A percentile compares a stretch with the other conserved stretches of the same genome.
Conservation (phyloP, 2,888 invertebrate species). For the Pycnomerus fuliginosus region DNA sequence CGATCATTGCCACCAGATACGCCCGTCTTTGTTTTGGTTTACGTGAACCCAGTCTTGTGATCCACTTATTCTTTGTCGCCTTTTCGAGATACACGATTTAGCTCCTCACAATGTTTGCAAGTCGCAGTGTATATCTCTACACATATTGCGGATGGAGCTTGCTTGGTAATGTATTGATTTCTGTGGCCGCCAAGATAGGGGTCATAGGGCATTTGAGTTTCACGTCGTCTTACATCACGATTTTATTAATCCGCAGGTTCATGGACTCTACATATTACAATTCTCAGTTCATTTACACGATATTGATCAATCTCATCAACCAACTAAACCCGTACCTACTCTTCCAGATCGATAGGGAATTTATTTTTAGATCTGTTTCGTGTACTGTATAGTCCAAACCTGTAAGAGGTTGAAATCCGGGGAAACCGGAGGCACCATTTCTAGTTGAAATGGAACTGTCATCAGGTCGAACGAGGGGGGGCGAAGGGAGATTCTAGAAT, state of each 20-base stretch:
- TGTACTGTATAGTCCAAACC: constrained; percentile 29
- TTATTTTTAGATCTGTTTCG: constrained; percentile 38
- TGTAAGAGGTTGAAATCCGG: constrained; percentile 25
- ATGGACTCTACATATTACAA: too few species aligned
- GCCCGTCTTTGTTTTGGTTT: constrained; percentile 5
- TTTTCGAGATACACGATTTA: constrained; percentile 31
- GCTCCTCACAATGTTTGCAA: constrained; percentile 36
- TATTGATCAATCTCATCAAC: too few species aligned
- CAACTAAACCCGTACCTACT: constrained; percentile 25
- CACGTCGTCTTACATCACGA: constrained; percentile 33
- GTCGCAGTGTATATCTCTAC: constrained; percentile 36
- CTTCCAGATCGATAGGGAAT: constrained; percentile 35
- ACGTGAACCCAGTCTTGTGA: constrained; percentile 14
- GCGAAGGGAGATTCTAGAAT: constrained; percentile 38
- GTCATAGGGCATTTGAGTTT: constrained; percentile 49
- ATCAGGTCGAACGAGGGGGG: constrained; percentile 27
- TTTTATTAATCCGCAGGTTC: too few species aligned
- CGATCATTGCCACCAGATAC: constrained; percentile 1
- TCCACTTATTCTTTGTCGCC: constrained; percentile 30
- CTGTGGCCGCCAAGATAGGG: constrained; percentile 50
- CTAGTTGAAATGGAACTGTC: constrained; percentile 42
- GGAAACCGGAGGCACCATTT: constrained; percentile 33
- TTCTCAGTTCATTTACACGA: too few species aligned
- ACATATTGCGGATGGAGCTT: constrained; percentile 41
- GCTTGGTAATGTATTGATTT: constrained; percentile 51